phyloP scores from a whole-genome alignment of 2,797 vertebrate species.

The Pangasius krempfi region DNA sequence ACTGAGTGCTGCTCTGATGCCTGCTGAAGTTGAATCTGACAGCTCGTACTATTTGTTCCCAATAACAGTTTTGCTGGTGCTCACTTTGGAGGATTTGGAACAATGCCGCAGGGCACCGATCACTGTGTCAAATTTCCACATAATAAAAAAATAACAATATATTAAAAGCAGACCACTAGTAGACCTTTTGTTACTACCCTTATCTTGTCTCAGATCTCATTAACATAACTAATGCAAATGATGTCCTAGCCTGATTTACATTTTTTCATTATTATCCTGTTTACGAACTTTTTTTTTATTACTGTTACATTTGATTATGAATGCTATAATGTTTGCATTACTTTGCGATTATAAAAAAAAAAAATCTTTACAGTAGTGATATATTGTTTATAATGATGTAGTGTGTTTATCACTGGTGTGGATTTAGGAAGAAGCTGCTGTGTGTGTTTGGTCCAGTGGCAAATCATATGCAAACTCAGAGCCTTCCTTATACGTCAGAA shows the following conservation, averaged over 20 bases:
- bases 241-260: neutral
- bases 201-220: neutral
- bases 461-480: constrained; percentile 73
- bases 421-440: neutral
- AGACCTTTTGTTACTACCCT: neutral
- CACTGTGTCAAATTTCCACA: neutral
- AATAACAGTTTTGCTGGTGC: neutral
- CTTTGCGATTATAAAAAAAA: neutral
- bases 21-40: constrained; percentile 7
- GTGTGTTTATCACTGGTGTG: neutral
- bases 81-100: neutral
- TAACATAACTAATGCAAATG: neutral
- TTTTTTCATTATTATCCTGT: neutral
- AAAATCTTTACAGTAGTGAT: neutral
- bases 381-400: neutral
- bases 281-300: neutral
- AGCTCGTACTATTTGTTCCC: constrained; percentile 7
- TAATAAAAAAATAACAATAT: neutral
- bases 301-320: neutral
- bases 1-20: constrained; percentile 28
- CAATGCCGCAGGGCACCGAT: neutral
- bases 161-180: neutral
- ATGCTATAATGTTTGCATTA: neutral
- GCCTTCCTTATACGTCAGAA: constrained; percentile 61
- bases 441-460: constrained; percentile 52